Evolutionary conservation across 2,797 vertebrate species (phyloP).

Genomic region (Cyclopterus lumpus): DNA sequence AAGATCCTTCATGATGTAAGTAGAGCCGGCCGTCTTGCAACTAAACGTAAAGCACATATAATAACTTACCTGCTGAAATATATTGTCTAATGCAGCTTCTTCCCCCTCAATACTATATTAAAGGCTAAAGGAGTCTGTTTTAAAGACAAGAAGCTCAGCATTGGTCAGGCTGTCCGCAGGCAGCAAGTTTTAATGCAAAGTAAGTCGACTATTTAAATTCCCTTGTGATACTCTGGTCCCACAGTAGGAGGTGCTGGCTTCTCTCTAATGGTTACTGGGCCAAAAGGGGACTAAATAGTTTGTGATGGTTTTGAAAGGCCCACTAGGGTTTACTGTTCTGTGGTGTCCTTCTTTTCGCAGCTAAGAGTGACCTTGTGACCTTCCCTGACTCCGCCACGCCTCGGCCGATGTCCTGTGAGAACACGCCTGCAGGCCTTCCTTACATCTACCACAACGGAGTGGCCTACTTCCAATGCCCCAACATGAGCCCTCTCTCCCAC

Average conservation of each 20-base stretch:
- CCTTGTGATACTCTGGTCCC: not conserved
- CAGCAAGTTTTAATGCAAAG: conserved; percentile 75
- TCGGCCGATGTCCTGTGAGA: conserved; percentile 77
- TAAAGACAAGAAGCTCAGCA: conserved; percentile 87
- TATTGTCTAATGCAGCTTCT: not conserved
- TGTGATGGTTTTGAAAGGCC: not conserved
- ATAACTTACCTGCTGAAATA: not conserved
- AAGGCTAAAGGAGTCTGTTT: conserved; percentile 83
- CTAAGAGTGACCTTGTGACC: not conserved
- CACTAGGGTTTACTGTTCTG: not conserved
- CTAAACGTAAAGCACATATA: not conserved
- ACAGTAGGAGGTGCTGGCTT: not conserved
- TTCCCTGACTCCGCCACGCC: conserved; percentile 64
- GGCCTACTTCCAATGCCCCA: conserved; percentile 88
- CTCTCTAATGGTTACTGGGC: not conserved
- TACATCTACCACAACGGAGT: conserved; percentile 89
- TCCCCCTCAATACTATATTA: conserved; percentile 19
- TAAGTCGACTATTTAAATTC: conserved; percentile 34
- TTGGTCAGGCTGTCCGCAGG: conserved; percentile 89
- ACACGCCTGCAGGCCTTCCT: conserved; percentile 87
- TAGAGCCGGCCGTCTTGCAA: not conserved
- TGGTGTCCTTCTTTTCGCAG: conserved; percentile 20
- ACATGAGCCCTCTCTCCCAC: conserved; percentile 71
- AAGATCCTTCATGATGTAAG: conserved; percentile 86
- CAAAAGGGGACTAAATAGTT: not conserved